phyloP scores from a whole-genome alignment of 1,140 invertebrate species.

The Orussus abietinus region DNA sequence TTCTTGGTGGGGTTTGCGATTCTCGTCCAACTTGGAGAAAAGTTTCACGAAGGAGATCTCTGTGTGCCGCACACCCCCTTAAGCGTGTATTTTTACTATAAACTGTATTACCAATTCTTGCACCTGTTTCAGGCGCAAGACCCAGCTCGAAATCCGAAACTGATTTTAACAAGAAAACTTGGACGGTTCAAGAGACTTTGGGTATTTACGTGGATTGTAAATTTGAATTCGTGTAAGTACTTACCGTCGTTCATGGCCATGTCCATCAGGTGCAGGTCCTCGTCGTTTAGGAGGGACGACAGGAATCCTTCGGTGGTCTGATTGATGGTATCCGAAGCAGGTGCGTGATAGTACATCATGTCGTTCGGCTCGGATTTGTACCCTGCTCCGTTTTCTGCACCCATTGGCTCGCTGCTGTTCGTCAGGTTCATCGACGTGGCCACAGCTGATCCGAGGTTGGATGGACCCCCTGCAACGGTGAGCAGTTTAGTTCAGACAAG shows the following conservation, averaged over 20 bases:
- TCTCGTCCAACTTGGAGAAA: too few relatives aligned
- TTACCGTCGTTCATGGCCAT: slow-evolving; percentile 84
- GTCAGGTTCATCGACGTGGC: slow-evolving; percentile 77
- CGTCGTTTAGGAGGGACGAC: slow-evolving; percentile 80
- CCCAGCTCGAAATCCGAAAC: too few relatives aligned
- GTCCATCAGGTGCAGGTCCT: slow-evolving; percentile 84
- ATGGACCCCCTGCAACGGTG: slow-evolving; percentile 54
- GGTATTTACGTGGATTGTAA: background rate
- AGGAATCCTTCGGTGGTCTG: slow-evolving; percentile 78
- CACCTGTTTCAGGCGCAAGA: too few relatives aligned
- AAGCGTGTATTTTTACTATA: too few relatives aligned
- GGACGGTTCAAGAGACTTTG: background rate
- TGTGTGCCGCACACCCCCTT: too few relatives aligned
- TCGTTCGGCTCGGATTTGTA: slow-evolving; percentile 59
- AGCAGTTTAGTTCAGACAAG: slow-evolving; percentile 50
- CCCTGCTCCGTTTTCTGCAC: slow-evolving; percentile 36
- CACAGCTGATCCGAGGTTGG: slow-evolving; percentile 72
- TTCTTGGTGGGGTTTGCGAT: background rate
- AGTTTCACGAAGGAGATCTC: too few relatives aligned
- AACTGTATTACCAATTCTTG: too few relatives aligned
- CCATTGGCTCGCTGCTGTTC: slow-evolving; percentile 59
- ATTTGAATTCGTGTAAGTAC: too few relatives aligned
- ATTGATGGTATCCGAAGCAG: slow-evolving; percentile 61
- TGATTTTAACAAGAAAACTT: too few relatives aligned
- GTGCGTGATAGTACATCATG: slow-evolving; percentile 66